These are phyloP conservation scores for Seira musarum DNA, from an alignment of 2,888 invertebrate genomes.

Conservation along the genomic window DNA sequence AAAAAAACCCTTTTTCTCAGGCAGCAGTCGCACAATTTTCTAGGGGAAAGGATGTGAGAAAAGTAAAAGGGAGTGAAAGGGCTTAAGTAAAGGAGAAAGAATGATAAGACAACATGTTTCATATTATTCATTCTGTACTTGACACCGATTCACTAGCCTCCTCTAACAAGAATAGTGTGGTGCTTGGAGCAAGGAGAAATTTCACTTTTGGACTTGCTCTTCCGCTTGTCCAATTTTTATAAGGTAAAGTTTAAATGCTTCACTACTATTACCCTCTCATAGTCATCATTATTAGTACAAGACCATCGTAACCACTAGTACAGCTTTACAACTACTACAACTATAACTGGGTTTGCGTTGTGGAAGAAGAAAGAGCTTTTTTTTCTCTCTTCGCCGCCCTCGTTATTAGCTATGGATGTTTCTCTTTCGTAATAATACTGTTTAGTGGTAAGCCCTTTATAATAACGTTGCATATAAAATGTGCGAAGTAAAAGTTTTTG, in stretches of 20 bases:
- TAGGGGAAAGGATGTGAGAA: neutral
- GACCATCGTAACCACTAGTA: constrained; percentile 1
- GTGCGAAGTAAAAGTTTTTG: neutral
- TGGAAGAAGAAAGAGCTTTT: no score
- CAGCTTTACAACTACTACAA: neutral
- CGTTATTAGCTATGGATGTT: neutral
- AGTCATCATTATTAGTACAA: neutral
- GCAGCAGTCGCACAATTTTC: no score
- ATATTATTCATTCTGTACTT: constrained; percentile 59
- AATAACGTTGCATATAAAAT: no score
- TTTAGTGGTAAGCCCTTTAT: no score
- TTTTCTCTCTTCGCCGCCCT: neutral
- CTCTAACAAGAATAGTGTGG: no score
- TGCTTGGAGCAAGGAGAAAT: no score
- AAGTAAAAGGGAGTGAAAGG: constrained; percentile 4
- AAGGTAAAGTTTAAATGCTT: neutral
- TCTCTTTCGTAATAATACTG: no score
- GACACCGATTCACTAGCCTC: constrained; percentile 56
- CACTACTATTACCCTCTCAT: neutral
- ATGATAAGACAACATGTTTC: constrained; percentile 36
- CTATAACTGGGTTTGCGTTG: no score
- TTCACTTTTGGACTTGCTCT: no score
- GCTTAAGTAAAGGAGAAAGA: constrained; percentile 14
- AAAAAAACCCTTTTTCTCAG: no score
- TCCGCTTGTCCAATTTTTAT: neutral